phyloP scores from a whole-genome alignment of 53 echinoderm and acorn worm genomes.

The Stichopus horrens region DNA sequence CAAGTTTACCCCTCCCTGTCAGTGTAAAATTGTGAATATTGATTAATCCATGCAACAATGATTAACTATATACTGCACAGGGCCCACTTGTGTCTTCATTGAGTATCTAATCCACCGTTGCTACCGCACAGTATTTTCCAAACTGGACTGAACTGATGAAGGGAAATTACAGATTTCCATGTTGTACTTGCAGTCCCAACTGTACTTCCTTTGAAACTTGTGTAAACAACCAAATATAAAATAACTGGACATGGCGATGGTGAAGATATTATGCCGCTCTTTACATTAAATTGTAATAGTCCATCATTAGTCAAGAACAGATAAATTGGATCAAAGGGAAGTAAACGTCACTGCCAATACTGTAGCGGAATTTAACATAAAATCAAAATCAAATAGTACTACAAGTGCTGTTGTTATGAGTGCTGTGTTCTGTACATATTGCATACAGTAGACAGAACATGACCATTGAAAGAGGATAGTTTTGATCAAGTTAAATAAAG shows the following conservation, averaged over 20 bases:
- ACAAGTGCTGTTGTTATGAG: no score
- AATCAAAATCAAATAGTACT: no score
- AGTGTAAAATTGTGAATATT: no score
- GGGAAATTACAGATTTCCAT: conserved; percentile 41
- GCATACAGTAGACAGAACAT: no score
- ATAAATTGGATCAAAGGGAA: neutral
- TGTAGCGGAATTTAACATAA: no score
- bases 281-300: neutral
- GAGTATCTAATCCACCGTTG: neutral
- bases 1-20: no score
- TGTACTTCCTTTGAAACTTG: conserved; percentile 7
- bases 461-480: no score
- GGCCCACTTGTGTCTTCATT: no score
- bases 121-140: neutral
- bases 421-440: no score
- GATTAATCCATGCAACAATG: no score
- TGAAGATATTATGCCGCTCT: neutral
- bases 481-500: no score
- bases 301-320: neutral
- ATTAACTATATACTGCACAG: no score
- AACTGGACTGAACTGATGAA: neutral
- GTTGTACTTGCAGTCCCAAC: neutral
- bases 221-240: neutral
- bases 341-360: neutral
- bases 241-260: neutral